Base-by-base conservation (phyloP, 2,888 invertebrate species). In the Phorcus lineatus region DNA sequence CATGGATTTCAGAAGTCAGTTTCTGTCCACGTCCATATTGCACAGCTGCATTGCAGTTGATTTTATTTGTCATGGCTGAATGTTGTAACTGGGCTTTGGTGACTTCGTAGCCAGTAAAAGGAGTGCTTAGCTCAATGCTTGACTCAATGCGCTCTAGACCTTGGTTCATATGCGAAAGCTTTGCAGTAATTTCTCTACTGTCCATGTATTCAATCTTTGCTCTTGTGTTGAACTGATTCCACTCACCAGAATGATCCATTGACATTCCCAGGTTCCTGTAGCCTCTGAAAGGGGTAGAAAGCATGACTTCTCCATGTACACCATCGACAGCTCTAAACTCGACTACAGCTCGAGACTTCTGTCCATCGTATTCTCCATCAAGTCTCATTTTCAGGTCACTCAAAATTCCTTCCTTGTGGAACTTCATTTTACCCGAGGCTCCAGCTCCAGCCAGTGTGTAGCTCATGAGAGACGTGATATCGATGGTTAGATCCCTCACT, bases 201-300 rank as follows among this genome's bases (percentile, higher is more conserved):
- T 81, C 79, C 62, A 57, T 40, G 19, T 81, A 77, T 16, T 19
- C 67, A 47, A 82, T 16, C 66, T 74, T 79, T 17, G 77, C 81
- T 17, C 76, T 66, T 19, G 81, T 70, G 28, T 54, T 28, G 74
- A 85, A 85, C 16, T 74, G 74, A n/a, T 81, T 79, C 13, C 55
- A 62, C 55, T 77, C 75, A 7, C 85, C 85, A 24, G 77, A 74
- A 24, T 85, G 83, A 13, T 82, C 79, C 52, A 85, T 77, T 28
- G 81, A 80, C 28, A 76, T 53, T 6, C 82, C 80, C 28, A 80
- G 16, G 24, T 79, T 74, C 13, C 24, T 77, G 79, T 74, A 79
- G n/a, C 54, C 53, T 9, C 75, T 40, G n/a, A 77, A 54, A 17
- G 82, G 76, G 6, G 81, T 80, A 17, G 1, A 53, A 16, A 84